These are phyloP conservation scores for Leuciscus waleckii DNA, from an alignment of 2,797 vertebrate genomes.

Conservation along the genomic window DNA sequence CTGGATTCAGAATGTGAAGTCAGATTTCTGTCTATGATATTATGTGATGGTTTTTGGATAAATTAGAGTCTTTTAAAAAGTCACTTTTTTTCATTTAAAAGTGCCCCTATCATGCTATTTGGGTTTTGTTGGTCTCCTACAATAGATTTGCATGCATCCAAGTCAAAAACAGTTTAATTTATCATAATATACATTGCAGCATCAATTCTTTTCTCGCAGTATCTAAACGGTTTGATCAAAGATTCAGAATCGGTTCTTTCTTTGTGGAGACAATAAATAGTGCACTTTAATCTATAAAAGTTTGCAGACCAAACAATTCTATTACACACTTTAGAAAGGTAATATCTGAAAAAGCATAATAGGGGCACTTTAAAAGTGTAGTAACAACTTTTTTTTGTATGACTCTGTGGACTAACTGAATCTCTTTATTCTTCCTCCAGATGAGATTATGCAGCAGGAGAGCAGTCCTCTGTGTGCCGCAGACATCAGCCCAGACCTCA, in stretches of 20 bases:
- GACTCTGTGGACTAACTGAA: not conserved
- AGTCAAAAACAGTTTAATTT: not conserved
- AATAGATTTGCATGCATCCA: not conserved
- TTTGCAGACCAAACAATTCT: not conserved
- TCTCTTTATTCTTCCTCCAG: slow-evolving; percentile 71
- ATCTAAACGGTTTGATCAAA: not conserved
- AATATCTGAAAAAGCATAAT: not conserved
- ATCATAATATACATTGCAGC: not conserved
- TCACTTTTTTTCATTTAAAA: not conserved
- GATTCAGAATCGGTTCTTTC: not conserved
- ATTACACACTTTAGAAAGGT: not conserved
- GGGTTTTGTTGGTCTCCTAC: not conserved
- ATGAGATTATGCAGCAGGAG: slow-evolving; percentile 99
- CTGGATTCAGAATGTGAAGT: not conserved
- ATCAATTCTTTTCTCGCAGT: not conserved
- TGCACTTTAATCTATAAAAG: not conserved
- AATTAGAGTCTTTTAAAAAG: not conserved
- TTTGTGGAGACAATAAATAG: not conserved
- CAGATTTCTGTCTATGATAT: not conserved
- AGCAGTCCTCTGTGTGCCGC: slow-evolving; percentile 86
- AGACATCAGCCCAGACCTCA: slow-evolving; percentile 92
- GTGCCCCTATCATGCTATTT: not conserved
- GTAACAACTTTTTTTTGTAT: not conserved
- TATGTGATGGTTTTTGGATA: not conserved
- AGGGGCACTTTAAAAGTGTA: not conserved